These are phyloP conservation scores for Galemys pyrenaicus DNA, from an alignment of 2,113 vertebrate genomes.

Conservation along the genomic window DNA sequence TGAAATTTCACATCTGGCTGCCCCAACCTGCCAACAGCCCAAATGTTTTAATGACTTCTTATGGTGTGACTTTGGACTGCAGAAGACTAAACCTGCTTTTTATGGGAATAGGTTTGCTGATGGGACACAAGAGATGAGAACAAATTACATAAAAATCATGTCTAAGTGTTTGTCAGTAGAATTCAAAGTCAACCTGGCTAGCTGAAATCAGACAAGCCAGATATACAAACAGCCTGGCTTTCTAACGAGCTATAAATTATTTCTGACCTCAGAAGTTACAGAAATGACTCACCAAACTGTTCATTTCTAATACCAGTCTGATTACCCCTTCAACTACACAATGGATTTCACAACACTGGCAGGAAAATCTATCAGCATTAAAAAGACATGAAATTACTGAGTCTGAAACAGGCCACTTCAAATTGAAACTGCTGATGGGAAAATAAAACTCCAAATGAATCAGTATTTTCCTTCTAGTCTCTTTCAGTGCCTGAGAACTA, in stretches of 20 bases:
- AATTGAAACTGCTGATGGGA: constrained; percentile 50
- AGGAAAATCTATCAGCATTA: constrained; percentile 8
- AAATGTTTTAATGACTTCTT: neutral
- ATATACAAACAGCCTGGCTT: neutral
- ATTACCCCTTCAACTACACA: constrained; percentile 35
- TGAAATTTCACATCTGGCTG: neutral
- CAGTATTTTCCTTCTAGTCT: neutral
- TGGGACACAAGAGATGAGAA: neutral
- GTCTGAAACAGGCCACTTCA: constrained; percentile 29
- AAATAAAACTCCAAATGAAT: constrained; percentile 42
- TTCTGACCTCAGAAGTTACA: constrained; percentile 49
- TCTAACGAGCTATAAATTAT: constrained; percentile 7
- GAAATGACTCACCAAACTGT: constrained; percentile 44
- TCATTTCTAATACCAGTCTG: constrained; percentile 54
- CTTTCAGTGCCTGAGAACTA: neutral
- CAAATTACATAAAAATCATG: neutral
- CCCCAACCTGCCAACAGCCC: neutral
- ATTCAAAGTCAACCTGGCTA: neutral
- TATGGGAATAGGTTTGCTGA: neutral
- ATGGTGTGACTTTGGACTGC: neutral
- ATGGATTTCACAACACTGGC: neutral
- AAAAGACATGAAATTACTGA: constrained; percentile 44
- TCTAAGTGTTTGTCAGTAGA: neutral
- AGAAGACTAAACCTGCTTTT: neutral
- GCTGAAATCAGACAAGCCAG: neutral